phyloP scores from a whole-genome alignment of 2,797 vertebrate genomes.

The Nannoperca obscura region DNA sequence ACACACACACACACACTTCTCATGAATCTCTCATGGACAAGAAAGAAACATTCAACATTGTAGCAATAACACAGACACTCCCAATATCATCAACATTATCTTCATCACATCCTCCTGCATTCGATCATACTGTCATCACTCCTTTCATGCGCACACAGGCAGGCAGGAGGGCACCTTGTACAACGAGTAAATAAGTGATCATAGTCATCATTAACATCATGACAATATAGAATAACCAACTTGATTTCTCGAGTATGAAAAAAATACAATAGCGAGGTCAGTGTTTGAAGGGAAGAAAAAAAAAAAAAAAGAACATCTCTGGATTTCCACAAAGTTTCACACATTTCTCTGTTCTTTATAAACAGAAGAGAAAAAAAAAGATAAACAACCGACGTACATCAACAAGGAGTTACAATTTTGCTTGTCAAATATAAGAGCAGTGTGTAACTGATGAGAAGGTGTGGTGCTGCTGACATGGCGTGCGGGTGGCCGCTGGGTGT shows the following conservation, averaged over 20 bases:
- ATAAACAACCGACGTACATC: conserved; percentile 72
- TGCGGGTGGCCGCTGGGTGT: conserved; percentile 65
- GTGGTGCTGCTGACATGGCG: conserved; percentile 64
- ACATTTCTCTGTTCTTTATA: conserved; percentile 71
- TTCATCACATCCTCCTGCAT: conserved; percentile 68
- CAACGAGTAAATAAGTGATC: conserved; percentile 84
- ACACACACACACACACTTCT: conserved; percentile 48
- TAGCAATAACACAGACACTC: conserved; percentile 78
- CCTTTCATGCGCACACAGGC: conserved; percentile 80
- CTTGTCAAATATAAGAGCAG: conserved; percentile 86
- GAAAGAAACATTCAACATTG: conserved; percentile 79
- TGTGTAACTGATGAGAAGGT: conserved; percentile 75
- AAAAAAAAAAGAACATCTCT: conserved; percentile 71
- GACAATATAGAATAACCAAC: conserved; percentile 83
- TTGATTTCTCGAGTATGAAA: conserved; percentile 80
- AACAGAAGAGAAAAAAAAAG: conserved; percentile 63
- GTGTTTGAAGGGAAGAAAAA: conserved; percentile 78
- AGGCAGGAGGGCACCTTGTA: conserved; percentile 83
- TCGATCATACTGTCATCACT: conserved; percentile 70
- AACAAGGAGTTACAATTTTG: conserved; percentile 81
- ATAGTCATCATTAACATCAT: conserved; percentile 77
- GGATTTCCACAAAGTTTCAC: conserved; percentile 82
- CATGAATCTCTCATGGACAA: conserved; percentile 80
- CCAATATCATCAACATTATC: conserved; percentile 66
- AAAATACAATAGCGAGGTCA: conserved; percentile 84